A percentile compares a stretch with the other conserved stretches of the same genome.
These are phyloP conservation scores for Romanogobio albipinnatus DNA, from an alignment of 2,113 vertebrate species.

Conservation along the genomic window DNA sequence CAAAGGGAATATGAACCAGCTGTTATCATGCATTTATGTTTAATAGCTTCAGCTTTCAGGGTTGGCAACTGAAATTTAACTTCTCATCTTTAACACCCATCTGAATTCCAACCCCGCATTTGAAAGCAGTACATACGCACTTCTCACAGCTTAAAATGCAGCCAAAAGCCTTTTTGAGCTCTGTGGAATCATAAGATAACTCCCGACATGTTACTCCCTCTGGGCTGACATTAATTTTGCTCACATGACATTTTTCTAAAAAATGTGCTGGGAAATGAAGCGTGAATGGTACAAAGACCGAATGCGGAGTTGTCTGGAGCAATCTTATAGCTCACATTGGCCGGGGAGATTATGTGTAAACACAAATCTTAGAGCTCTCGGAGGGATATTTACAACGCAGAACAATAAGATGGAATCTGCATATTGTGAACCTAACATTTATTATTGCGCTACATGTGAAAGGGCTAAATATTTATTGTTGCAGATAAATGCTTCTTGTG, in stretches of 20 bases:
- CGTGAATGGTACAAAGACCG: constrained; percentile 21
- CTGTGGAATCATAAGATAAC: constrained; percentile 55
- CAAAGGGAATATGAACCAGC: constrained; percentile 63
- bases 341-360: constrained; percentile 8
- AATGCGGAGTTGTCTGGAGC: neutral
- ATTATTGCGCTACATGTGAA: neutral
- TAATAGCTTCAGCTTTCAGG: constrained; percentile 62
- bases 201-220: constrained; percentile 61
- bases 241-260: constrained; percentile 35
- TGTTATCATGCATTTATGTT: constrained; percentile 71
- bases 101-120: constrained; percentile 57
- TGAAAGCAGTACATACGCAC: constrained; percentile 65
- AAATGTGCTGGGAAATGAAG: constrained; percentile 34
- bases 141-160: constrained; percentile 58
- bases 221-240: constrained; percentile 49
- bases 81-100: constrained; percentile 67
- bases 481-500: neutral
- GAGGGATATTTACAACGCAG: neutral
- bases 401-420: constrained; percentile 3
- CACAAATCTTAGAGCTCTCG: constrained; percentile 2
- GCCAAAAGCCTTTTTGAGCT: constrained; percentile 56
- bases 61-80: constrained; percentile 54
- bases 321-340: constrained; percentile 9
- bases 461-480: neutral
- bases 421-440: neutral